Evolutionary conservation across 1,140 invertebrate species (phyloP).

Genomic region (Drosophila setifemur): DNA sequence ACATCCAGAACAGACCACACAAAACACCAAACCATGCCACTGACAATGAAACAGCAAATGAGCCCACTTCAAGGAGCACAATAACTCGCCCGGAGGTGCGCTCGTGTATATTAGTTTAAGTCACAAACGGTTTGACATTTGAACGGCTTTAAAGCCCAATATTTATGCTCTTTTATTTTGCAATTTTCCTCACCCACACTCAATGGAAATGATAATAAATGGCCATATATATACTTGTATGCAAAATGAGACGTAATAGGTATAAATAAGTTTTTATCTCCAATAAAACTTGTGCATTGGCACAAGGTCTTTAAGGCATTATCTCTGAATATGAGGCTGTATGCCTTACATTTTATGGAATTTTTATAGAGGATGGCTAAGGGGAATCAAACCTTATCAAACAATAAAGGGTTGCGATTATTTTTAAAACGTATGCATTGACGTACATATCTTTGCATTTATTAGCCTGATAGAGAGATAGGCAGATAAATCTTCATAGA

Average conservation of each 20-base stretch:
- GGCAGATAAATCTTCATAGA: too few relatives aligned
- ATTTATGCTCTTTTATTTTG: conserved; percentile 66
- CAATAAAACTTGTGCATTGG: conserved; percentile 3
- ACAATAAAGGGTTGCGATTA: too few relatives aligned
- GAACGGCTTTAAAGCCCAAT: conserved; percentile 55
- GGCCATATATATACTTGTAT: conserved; percentile 17
- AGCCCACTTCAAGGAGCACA: conserved; percentile 12
- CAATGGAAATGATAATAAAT: conserved; percentile 20
- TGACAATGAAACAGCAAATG: conserved; percentile 45
- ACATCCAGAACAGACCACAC: conserved; percentile 10
- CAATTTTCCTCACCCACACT: conserved; percentile 57
- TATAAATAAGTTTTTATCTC: not conserved
- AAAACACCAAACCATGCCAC: conserved; percentile 6
- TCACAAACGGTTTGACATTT: conserved; percentile 54
- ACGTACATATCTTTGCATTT: too few relatives aligned
- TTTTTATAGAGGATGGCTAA: too few relatives aligned
- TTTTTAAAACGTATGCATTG: too few relatives aligned
- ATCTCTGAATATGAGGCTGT: not conserved
- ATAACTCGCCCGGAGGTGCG: too few relatives aligned
- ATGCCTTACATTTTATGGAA: not conserved
- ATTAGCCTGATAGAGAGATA: too few relatives aligned
- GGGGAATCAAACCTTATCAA: too few relatives aligned
- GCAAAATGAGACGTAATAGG: conserved; percentile 18
- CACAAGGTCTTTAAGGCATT: not conserved
- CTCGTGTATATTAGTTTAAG: conserved; percentile 13